phyloP scores from a whole-genome alignment of 2,888 invertebrate species.

The Copidosoma aretas region DNA sequence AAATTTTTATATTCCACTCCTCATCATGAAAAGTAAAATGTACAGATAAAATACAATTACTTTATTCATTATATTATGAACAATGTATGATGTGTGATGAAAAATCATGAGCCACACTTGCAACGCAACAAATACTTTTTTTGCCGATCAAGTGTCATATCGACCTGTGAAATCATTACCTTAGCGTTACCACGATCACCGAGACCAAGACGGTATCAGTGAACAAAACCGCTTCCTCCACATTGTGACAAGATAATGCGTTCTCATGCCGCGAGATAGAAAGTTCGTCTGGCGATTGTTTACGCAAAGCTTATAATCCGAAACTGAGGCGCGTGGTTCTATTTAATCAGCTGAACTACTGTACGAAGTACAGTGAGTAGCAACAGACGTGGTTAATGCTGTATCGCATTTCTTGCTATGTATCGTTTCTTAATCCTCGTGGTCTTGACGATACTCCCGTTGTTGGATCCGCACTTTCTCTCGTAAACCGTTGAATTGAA shows the following conservation, averaged over 20 bases:
- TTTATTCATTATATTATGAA: too few species aligned
- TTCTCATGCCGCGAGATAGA: neutral
- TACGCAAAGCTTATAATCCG: slow-evolving; percentile 5
- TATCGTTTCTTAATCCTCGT: slow-evolving; percentile 4
- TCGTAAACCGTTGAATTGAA: neutral
- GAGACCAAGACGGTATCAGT: neutral
- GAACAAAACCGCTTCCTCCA: neutral
- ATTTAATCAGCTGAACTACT: slow-evolving; percentile 20
- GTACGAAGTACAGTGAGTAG: neutral
- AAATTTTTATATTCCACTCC: too few species aligned
- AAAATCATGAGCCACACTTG: too few species aligned
- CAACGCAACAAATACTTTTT: too few species aligned
- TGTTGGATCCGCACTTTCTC: neutral
- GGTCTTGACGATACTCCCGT: neutral
- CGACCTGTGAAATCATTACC: too few species aligned
- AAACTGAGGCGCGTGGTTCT: neutral
- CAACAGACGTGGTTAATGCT: slow-evolving; percentile 40
- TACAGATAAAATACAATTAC: too few species aligned
- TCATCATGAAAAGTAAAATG: too few species aligned
- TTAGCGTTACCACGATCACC: neutral
- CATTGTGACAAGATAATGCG: neutral
- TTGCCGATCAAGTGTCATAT: too few species aligned
- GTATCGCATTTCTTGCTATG: slow-evolving; percentile 38
- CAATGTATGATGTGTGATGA: too few species aligned
- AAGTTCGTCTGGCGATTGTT: slow-evolving; percentile 12